Percentiles rank a stretch among this genome's conserved stretches.
phyloP scores from a whole-genome alignment of 2,113 vertebrate species.

The Daboia siamensis region DNA sequence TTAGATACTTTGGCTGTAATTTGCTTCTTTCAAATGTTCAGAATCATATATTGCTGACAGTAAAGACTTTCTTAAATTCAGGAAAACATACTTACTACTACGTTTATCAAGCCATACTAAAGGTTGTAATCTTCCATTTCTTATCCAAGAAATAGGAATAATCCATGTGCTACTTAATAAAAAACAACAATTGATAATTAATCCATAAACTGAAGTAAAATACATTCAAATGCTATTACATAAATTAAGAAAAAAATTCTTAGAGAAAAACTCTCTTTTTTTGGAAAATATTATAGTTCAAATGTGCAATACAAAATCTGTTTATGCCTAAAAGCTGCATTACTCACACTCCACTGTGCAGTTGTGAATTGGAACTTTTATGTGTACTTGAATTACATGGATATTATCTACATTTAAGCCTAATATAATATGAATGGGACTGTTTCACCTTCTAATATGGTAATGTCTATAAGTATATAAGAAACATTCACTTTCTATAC shows the following conservation, averaged over 20 bases:
- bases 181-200: conserved; percentile 38
- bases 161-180: conserved; percentile 72
- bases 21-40: background rate
- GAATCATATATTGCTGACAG: background rate
- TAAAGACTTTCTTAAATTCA: conserved; percentile 3
- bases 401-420: background rate
- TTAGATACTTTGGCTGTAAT: background rate
- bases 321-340: background rate
- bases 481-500: background rate
- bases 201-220: conserved; percentile 18
- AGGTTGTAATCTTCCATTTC: conserved; percentile 71
- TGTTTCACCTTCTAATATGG: background rate
- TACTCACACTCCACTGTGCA: background rate
- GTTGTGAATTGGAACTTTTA: background rate
- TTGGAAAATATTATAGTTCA: background rate
- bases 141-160: conserved; percentile 77
- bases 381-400: background rate
- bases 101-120: conserved; percentile 72
- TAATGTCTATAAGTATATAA: background rate
- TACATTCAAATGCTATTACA: background rate
- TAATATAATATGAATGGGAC: background rate
- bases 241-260: background rate
- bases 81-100: conserved; percentile 71
- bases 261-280: background rate
- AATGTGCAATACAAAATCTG: background rate